Conservation (phyloP, 2,888 invertebrate genomes). For the Ceramica pisi region DNA sequence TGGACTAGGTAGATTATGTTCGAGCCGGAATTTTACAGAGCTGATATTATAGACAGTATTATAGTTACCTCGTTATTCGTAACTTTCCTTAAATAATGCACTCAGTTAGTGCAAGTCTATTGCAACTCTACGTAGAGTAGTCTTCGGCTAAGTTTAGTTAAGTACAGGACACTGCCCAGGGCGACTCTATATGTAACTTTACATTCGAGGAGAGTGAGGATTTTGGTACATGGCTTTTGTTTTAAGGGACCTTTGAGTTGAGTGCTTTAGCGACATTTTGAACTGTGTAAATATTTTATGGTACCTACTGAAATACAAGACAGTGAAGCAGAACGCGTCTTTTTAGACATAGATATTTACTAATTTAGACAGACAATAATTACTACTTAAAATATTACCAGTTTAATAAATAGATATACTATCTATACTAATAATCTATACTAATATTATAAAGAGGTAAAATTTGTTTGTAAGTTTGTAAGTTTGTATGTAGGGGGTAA, state of each 20-base stretch:
- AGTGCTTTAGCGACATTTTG: too few species aligned
- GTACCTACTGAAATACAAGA: too few species aligned
- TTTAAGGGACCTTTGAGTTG: slow-evolving; percentile 38
- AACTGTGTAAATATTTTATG: too few species aligned
- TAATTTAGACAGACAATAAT: too few species aligned
- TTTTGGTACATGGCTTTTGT: slow-evolving; percentile 50
- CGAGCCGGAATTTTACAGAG: neutral
- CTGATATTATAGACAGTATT: neutral
- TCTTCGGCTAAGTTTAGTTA: slow-evolving; percentile 66
- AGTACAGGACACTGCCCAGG: slow-evolving; percentile 58
- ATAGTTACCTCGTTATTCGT: slow-evolving; percentile 7
- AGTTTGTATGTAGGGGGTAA: too few species aligned
- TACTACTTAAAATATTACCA: too few species aligned
- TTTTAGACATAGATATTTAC: too few species aligned
- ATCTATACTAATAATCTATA: too few species aligned
- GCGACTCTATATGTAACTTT: slow-evolving; percentile 29
- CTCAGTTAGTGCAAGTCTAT: slow-evolving; percentile 78
- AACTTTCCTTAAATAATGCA: slow-evolving; percentile 72
- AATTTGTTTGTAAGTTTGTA: too few species aligned
- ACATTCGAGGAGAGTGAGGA: slow-evolving; percentile 13
- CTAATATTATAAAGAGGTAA: too few species aligned
- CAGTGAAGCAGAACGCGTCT: too few species aligned
- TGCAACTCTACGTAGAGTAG: slow-evolving; percentile 68
- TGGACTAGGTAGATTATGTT: neutral
- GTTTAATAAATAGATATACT: too few species aligned